Conservation (phyloP, 2,888 invertebrate genomes). For the Dusona sp. region DNA sequence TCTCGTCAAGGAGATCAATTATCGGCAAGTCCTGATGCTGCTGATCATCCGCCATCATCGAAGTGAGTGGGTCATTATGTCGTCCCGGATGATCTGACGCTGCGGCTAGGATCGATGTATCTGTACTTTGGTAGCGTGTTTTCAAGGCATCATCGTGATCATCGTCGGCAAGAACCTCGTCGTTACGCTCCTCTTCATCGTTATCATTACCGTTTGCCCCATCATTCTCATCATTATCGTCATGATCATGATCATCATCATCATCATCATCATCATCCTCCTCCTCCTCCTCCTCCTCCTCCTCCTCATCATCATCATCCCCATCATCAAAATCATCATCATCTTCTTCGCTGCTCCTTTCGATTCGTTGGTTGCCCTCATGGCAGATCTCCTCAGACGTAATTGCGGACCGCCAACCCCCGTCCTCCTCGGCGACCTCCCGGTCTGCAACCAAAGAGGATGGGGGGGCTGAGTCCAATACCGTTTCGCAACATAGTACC, state of each 20-base stretch:
- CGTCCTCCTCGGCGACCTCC: constrained; percentile 84
- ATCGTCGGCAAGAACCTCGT: constrained; percentile 5
- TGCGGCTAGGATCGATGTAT: constrained; percentile 20
- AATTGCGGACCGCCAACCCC: constrained; percentile 82
- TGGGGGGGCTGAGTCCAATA: constrained; percentile 82
- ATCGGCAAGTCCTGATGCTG: constrained; percentile 77
- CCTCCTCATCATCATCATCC: constrained; percentile 36
- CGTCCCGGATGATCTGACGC: constrained; percentile 72
- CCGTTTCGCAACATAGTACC: constrained; percentile 68
- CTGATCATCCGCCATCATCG: constrained; percentile 39
- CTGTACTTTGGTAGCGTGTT: constrained; percentile 21
- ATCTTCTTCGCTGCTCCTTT: constrained; percentile 68
- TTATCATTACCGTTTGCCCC: constrained; percentile 42
- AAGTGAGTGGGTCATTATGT: constrained; percentile 48
- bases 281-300: constrained; percentile 21
- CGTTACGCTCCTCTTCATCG: constrained; percentile 31
- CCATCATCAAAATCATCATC: constrained; percentile 50
- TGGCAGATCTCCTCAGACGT: constrained; percentile 73
- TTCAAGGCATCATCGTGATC: constrained; percentile 32
- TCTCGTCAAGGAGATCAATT: constrained; percentile 82
- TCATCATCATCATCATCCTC: constrained; percentile 23
- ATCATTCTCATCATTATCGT: constrained; percentile 24
- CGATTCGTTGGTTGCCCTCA: constrained; percentile 73
- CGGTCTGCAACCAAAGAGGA: constrained; percentile 85
- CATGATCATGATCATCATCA: constrained; percentile 46